Evolutionary conservation across 1,140 invertebrate genomes (phyloP).

Genomic region (Drosophila tsacasi): DNA sequence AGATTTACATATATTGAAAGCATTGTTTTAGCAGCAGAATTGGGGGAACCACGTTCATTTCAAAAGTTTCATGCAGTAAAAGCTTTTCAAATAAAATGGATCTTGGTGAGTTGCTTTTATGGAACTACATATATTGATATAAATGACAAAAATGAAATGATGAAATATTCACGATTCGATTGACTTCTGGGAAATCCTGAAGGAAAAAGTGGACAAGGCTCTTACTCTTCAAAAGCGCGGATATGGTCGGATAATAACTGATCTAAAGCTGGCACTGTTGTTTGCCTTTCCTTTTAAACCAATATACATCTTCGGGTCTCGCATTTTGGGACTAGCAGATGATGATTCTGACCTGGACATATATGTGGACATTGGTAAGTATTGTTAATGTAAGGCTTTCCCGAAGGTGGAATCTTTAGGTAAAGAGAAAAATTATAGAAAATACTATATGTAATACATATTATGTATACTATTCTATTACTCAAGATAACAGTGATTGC

Average conservation of each 20-base stretch:
- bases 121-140: not conserved
- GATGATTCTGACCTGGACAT: conserved; percentile 35
- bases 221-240: not conserved
- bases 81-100: too few species aligned
- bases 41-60: too few species aligned
- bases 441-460: too few species aligned
- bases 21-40: too few species aligned
- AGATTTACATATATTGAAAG: too few species aligned
- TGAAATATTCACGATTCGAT: not conserved
- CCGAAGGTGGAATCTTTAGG: too few species aligned
- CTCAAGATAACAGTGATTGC: not conserved
- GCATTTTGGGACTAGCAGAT: conserved; percentile 31
- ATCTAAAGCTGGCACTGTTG: not conserved
- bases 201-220: not conserved
- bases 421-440: too few species aligned
- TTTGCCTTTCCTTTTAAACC: not conserved
- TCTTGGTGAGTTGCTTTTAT: too few species aligned
- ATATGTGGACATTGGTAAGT: conserved; percentile 21
- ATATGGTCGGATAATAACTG: not conserved
- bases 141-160: not conserved
- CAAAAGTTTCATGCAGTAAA: too few species aligned
- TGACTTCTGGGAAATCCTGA: not conserved
- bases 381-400: not conserved
- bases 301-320: conserved; percentile 30
- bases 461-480: not conserved